phyloP scores from a whole-genome alignment of 2,113 vertebrate species.

The Atractosteus spatula region DNA sequence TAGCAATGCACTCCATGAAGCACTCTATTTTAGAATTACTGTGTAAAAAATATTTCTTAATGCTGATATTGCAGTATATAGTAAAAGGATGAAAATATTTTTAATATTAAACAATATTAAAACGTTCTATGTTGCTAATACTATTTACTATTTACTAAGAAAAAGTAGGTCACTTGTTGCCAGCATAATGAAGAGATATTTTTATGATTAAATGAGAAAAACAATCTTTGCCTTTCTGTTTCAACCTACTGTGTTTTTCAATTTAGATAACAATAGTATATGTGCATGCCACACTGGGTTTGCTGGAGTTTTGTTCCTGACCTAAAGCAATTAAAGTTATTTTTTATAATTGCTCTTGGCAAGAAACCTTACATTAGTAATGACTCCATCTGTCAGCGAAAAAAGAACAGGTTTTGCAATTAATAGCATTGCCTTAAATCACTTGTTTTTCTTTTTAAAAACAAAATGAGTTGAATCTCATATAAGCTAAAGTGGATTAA shows the following conservation, averaged over 20 bases:
- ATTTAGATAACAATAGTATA: background rate
- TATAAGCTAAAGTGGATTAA: background rate
- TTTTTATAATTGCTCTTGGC: background rate
- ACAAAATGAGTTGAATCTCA: background rate
- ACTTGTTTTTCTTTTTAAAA: background rate
- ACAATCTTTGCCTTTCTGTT: no score
- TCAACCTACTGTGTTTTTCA: no score
- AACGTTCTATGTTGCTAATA: no score
- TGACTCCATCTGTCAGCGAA: background rate
- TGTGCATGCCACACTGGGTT: background rate
- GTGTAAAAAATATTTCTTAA: no score
- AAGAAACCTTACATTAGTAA: background rate
- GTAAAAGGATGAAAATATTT: no score
- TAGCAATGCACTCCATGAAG: no score
- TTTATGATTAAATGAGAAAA: background rate
- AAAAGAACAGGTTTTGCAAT: slow-evolving; percentile 1
- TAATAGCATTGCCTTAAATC: slow-evolving; percentile 2
- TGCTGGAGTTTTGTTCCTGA: background rate
- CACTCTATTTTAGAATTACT: no score
- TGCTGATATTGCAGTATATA: no score
- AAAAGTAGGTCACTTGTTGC: no score
- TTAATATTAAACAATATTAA: no score
- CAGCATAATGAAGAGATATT: background rate
- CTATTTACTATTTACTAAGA: no score
- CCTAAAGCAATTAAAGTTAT: background rate